Evolutionary conservation across 2,113 vertebrate species (phyloP), one percentile per base, ranked within the genome.

Genomic region (Danionella cerebrum): DNA sequence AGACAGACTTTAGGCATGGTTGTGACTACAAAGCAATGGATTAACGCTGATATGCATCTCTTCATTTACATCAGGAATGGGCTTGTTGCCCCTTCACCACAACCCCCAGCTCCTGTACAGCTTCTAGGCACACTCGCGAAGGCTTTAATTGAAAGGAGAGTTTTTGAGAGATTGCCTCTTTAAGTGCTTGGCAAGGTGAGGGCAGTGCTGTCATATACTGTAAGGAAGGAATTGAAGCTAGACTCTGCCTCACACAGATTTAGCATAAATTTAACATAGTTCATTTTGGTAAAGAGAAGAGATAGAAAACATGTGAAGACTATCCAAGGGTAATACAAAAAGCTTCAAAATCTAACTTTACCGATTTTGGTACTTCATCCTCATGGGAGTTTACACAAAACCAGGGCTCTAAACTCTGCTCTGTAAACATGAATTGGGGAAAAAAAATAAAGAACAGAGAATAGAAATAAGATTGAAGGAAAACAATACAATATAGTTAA

Each of bases 1-100:
- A 90, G 88, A 86, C 83, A 85, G 83, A 86, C 85, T 88, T 86
- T 84, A 83, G 85, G 86, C 82, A 86, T 88, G 86, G 87, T 83
- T 77, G 82, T 88, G 87, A 90, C 88, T 90, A 86, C 88, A 88
- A 89, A 90, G 87, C 86, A 88, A 88, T 86, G 87, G 86, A 89
- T 90, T 90, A 89, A 86, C 84, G 80, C 79, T 82, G 87, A 89
- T 89, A 90, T 88, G 88, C 86, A 89, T 90, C 87, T 90, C 85
- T 89, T 88, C 84, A 89, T 90, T 89, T 90, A 90, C 84, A 89
- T 88, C 82, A 83, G 74, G 84, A 87, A 88, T 79, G 82, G 85
- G 81, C 84, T 79, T 79, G 70, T 83, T 82, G 80, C 79, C 82
- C 83, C 84, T 79, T 81, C 25, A 6, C 51, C 63, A 79, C 81